Conservation (phyloP, 2,113 vertebrate genomes). For the Melanerpes formicivorus region DNA sequence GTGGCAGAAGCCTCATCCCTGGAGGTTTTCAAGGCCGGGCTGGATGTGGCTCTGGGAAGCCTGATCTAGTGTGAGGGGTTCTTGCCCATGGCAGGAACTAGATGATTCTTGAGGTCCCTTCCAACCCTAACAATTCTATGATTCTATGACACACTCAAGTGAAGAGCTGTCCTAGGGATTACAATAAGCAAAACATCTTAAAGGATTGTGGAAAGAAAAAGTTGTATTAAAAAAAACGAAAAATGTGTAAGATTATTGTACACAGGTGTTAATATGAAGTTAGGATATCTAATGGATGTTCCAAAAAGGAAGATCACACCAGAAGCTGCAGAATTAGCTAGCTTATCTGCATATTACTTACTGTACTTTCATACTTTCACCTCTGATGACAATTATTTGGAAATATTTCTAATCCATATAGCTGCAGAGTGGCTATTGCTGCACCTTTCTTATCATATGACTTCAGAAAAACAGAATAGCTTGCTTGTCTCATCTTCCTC, state of each 20-base stretch:
- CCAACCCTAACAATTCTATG: too few relatives aligned
- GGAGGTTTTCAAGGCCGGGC: too few relatives aligned
- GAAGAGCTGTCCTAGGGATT: background rate
- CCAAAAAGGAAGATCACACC: background rate
- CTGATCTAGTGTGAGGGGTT: too few relatives aligned
- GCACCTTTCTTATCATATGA: background rate
- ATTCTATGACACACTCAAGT: background rate
- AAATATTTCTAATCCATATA: background rate
- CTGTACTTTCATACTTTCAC: background rate
- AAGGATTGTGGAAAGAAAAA: background rate
- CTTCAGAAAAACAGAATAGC: background rate
- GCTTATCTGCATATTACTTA: background rate
- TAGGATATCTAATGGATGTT: background rate
- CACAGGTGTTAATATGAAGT: background rate
- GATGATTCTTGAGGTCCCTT: too few relatives aligned
- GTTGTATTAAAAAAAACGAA: background rate
- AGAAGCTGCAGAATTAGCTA: background rate
- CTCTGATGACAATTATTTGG: background rate
- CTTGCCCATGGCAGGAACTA: too few relatives aligned
- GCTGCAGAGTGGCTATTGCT: background rate
- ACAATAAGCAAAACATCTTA: background rate
- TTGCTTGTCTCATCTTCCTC: background rate
- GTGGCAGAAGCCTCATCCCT: too few relatives aligned
- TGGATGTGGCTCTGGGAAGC: too few relatives aligned
- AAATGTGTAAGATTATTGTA: background rate